Conservation (phyloP, 2,113 vertebrate genomes). For the Dipodomys ordii region DNA sequence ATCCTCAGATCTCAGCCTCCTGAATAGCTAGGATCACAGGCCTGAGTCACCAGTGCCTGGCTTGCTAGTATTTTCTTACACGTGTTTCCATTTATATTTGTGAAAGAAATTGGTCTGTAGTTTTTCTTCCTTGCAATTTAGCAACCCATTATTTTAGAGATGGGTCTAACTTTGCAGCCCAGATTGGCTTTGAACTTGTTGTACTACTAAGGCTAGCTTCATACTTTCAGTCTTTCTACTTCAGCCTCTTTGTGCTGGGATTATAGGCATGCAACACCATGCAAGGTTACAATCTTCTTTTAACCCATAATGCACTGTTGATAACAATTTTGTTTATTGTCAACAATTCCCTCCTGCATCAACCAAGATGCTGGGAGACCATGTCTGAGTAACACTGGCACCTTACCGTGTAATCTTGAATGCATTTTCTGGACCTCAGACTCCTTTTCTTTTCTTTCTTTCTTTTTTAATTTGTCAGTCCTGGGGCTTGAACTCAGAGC, state of each 20-base stretch:
- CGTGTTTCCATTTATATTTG: not conserved
- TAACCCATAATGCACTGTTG: not conserved
- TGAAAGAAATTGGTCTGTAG: not conserved
- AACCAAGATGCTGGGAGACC: not conserved
- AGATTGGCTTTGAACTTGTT: not conserved
- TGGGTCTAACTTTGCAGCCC: not conserved
- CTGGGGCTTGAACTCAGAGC: too few species aligned
- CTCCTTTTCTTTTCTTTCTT: too few species aligned
- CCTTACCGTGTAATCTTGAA: too few species aligned
- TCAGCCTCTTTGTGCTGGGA: not conserved
- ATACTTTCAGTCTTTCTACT: not conserved
- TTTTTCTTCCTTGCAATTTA: slow-evolving; percentile 30
- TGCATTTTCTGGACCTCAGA: not conserved
- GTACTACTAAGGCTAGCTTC: not conserved
- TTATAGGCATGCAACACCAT: not conserved
- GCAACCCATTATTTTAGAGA: not conserved
- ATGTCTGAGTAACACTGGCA: too few species aligned
- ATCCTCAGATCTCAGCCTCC: too few species aligned
- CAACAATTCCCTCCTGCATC: not conserved
- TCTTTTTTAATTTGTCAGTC: too few species aligned
- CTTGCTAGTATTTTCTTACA: slow-evolving; percentile 17
- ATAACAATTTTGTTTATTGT: not conserved
- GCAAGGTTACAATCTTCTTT: not conserved
- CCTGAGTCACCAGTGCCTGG: too few species aligned
- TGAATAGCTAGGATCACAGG: too few species aligned